Conservation (phyloP, 2,113 vertebrate genomes). For the Regulus satrapa region DNA sequence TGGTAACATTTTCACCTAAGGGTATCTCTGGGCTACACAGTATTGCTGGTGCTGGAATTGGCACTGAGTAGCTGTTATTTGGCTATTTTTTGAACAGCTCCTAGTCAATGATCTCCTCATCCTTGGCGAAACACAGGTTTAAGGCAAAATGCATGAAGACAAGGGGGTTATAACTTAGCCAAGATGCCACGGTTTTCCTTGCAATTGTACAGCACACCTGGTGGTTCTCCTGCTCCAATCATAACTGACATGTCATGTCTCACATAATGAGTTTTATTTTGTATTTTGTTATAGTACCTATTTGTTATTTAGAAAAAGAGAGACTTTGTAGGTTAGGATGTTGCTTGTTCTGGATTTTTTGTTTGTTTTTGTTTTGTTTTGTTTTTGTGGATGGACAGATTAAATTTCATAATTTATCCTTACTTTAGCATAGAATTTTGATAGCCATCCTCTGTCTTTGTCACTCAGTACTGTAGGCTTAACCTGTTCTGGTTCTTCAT, state of each 20-base stretch:
- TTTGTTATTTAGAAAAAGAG: neutral
- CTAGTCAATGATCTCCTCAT: neutral
- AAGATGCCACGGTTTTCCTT: neutral
- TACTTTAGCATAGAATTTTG: neutral
- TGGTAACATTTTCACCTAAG: neutral
- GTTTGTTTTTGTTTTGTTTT: neutral
- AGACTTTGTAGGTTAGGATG: neutral
- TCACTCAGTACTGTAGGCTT: neutral
- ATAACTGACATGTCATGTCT: neutral
- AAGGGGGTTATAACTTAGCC: neutral
- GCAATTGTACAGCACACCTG: neutral
- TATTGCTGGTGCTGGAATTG: neutral
- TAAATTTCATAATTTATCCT: neutral
- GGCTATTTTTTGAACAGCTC: neutral
- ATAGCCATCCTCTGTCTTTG: neutral
- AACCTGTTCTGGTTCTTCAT: neutral
- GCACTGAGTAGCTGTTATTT: neutral
- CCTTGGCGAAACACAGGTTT: neutral
- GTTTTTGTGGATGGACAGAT: neutral
- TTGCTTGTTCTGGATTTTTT: too few species aligned
- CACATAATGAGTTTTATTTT: neutral
- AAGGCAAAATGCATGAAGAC: neutral
- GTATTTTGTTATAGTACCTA: neutral
- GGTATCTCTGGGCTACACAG: neutral
- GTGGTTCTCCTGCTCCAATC: neutral